Evolutionary conservation across 2,797 vertebrate genomes (phyloP), one percentile per base, ranked within the genome.

Genomic region (Anguilla marmorata): DNA sequence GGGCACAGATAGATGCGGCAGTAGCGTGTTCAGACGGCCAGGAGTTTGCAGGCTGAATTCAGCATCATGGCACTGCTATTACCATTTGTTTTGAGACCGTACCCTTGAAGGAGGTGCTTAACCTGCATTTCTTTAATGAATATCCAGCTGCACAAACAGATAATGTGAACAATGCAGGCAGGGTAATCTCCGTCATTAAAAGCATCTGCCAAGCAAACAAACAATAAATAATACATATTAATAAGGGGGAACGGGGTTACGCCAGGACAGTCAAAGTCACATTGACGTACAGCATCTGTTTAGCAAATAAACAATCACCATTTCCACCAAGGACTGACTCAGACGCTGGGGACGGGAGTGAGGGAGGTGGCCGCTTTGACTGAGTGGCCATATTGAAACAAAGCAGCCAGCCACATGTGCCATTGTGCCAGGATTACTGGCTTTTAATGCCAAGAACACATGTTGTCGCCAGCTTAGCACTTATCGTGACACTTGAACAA

Each of bases 381-480:
- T 89, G 74, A 85, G 58, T 89, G 84, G 85, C 87, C 52, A 56
- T 89, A 58, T 63, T 85, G 50, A 52, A 72, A 19, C 69, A 63
- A 84, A 66, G n/a, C 84, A 24, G 54, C 66, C 37, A 83, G 60
- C 63, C 80, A 41, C 58, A 86, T 87, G 85, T 86, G 72, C 66
- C 80, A 58, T 88, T 88, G 85, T 85, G 63, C 16, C 80, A 52
- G 72, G 87, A 84, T 89, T 87, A 89, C 63, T 27, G 63, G 87
- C 52, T 37, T 48, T 86, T 63, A 86, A 82, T 85, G 87, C 86
- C 50, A 56, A 56, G 52, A 89, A 87, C 85, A 84, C 85, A 85
- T 91, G 89, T n/a, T 60, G 74, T 58, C 84, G 85, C 87, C 86
- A 85, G 69, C 0, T 41, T 60, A 85, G 86, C 74, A 52, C 76